Conservation (phyloP, 2,888 invertebrate species). For the Metopia argyrocephala region DNA sequence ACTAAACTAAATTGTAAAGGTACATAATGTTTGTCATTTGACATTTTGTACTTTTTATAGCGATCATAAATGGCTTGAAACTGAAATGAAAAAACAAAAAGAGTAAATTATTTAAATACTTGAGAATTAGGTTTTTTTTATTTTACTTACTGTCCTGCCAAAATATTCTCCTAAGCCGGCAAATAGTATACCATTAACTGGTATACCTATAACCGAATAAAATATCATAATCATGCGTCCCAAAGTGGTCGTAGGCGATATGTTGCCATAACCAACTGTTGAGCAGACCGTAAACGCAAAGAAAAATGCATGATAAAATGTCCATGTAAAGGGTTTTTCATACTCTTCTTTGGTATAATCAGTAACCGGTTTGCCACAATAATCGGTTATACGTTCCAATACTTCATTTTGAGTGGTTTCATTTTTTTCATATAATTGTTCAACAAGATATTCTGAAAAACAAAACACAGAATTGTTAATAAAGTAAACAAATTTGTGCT, state of each 20-base stretch:
- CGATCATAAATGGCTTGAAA: conserved; percentile 88
- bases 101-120: background rate
- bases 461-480: background rate
- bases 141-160: conserved; percentile 83
- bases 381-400: conserved; percentile 81
- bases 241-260: conserved; percentile 89
- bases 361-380: conserved; percentile 87
- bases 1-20: conserved; percentile 86
- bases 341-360: conserved; percentile 82
- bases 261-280: conserved; percentile 94
- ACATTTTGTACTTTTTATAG: conserved; percentile 85
- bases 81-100: conserved; percentile 78
- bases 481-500: background rate
- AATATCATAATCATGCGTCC: conserved; percentile 92
- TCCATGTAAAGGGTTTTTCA: conserved; percentile 86
- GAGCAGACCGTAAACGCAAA: conserved; percentile 94
- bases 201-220: conserved; percentile 88
- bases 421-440: conserved; percentile 74
- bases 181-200: conserved; percentile 81
- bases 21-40: conserved; percentile 82
- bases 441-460: conserved; percentile 73
- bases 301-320: conserved; percentile 94
- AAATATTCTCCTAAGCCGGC: conserved; percentile 92
- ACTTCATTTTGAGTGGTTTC: conserved; percentile 72
- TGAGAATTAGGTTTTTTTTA: background rate